Evolutionary conservation across 1,140 invertebrate species (phyloP).

Genomic region (Atta cephalotes): DNA sequence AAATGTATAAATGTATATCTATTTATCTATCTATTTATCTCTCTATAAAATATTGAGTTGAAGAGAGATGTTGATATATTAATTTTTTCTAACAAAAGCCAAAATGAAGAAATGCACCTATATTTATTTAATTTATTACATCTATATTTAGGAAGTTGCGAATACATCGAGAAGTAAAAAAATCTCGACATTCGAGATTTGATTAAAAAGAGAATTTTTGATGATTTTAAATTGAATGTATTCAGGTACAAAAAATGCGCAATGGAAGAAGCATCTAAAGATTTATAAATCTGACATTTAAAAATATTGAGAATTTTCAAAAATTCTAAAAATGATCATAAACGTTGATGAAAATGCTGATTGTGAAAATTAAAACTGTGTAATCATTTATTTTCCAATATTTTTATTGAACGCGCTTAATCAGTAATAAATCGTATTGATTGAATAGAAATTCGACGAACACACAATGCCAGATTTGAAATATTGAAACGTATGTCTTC

Average conservation of each 20-base stretch:
- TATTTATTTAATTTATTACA: too few species aligned
- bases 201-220: neutral
- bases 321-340: neutral
- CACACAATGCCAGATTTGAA: slow-evolving; percentile 27
- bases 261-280: neutral
- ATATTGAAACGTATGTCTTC: slow-evolving; percentile 38
- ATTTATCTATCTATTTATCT: too few species aligned
- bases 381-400: neutral
- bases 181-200: neutral
- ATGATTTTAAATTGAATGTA: neutral
- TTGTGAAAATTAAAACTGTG: neutral
- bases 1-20: too few species aligned
- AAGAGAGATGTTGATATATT: too few species aligned
- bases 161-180: neutral
- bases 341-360: neutral
- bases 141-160: neutral
- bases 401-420: neutral
- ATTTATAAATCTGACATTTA: neutral
- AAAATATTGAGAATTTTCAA: neutral
- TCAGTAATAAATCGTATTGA: neutral
- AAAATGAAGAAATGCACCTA: too few species aligned
- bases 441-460: slow-evolving; percentile 27
- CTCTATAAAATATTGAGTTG: too few species aligned
- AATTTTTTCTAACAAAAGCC: too few species aligned
- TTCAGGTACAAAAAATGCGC: neutral